phyloP scores from a whole-genome alignment of 2,888 invertebrate species.

The Ophion ellenae region DNA sequence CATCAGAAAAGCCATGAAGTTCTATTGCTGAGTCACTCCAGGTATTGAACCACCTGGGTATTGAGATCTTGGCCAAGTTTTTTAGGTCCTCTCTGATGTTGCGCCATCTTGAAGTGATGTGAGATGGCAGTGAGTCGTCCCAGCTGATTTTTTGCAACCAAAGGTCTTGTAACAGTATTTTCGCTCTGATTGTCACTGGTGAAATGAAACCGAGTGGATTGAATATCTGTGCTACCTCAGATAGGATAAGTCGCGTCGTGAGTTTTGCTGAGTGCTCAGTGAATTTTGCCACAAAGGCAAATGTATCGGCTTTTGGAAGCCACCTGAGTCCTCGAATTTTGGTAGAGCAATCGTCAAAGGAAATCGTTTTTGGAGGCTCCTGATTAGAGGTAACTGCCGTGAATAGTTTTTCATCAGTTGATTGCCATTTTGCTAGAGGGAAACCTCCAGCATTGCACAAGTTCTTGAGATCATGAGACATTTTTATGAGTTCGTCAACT shows the following conservation, averaged over 20 bases:
- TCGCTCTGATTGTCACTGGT: slow-evolving; percentile 57
- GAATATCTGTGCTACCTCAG: slow-evolving; percentile 57
- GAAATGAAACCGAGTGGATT: slow-evolving; percentile 61
- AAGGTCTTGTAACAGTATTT: slow-evolving; percentile 55
- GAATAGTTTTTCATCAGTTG: neutral
- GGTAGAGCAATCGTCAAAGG: slow-evolving; percentile 40
- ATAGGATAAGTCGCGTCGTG: slow-evolving; percentile 53
- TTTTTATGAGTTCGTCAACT: neutral
- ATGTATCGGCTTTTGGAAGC: slow-evolving; percentile 17
- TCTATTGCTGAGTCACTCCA: slow-evolving; percentile 32
- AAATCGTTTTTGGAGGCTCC: neutral
- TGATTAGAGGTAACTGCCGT: neutral
- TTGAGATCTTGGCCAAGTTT: slow-evolving; percentile 10
- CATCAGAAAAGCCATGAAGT: slow-evolving; percentile 61
- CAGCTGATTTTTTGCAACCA: slow-evolving; percentile 58
- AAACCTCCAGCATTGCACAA: slow-evolving; percentile 62
- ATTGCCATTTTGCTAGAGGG: slow-evolving; percentile 43
- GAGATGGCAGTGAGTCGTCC: slow-evolving; percentile 49
- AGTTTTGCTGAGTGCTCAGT: neutral
- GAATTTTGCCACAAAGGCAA: neutral
- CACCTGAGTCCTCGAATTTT: slow-evolving; percentile 47
- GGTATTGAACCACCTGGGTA: slow-evolving; percentile 59
- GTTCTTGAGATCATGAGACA: slow-evolving; percentile 12
- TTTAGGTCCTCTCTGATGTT: slow-evolving; percentile 43
- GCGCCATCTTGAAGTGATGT: neutral